Evolutionary conservation across 2,113 vertebrate genomes (phyloP).

Genomic region (Spheniscus mendiculus): DNA sequence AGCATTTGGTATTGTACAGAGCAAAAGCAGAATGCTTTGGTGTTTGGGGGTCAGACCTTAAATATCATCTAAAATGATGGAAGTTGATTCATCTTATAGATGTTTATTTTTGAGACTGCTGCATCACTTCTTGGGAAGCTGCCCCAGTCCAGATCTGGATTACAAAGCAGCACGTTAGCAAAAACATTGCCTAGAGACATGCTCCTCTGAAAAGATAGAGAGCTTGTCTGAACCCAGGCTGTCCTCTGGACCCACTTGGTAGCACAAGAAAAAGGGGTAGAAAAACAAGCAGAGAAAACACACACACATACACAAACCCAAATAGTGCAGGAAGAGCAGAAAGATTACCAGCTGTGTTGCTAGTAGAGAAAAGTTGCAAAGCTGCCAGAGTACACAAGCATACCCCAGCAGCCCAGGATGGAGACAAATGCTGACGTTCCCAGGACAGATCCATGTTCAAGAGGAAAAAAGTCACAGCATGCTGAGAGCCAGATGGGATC

Average conservation of each 20-base stretch:
- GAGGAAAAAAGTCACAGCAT: background rate
- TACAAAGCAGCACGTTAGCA: background rate
- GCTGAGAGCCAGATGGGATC: background rate
- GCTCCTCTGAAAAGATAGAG: background rate
- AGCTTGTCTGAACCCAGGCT: background rate
- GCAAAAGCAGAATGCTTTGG: background rate
- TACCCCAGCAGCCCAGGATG: background rate
- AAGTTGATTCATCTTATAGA: accelerated
- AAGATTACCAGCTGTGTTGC: background rate
- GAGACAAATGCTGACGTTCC: background rate
- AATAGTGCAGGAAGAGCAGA: background rate
- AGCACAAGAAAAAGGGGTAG: background rate
- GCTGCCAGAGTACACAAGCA: background rate
- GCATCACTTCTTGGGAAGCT: background rate
- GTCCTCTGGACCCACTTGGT: accelerated
- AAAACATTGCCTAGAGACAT: background rate
- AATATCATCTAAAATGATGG: background rate
- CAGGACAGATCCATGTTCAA: background rate
- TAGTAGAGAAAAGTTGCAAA: background rate
- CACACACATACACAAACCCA: too few species aligned
- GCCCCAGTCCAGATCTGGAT: background rate
- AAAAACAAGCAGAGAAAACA: background rate
- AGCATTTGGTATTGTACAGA: too few species aligned
- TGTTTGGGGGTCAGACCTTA: background rate
- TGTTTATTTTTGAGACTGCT: background rate